Conservation (phyloP, 1,140 invertebrate genomes). For the Solen grandis region DNA sequence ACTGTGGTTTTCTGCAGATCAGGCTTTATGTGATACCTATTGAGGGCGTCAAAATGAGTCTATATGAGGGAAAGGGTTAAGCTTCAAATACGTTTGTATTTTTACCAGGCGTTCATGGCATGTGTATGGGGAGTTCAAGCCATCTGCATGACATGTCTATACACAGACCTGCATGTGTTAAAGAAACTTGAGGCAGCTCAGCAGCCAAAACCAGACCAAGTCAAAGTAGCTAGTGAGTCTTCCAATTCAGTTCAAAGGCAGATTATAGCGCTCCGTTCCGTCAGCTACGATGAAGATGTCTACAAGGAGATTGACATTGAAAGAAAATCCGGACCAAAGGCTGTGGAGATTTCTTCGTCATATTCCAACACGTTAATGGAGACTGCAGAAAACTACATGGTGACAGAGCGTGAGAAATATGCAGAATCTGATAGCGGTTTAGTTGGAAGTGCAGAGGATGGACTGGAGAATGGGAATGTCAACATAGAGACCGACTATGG, state of each 20-base stretch:
- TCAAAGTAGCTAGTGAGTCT: not conserved
- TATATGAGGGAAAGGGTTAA: too few species aligned
- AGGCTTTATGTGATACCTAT: too few species aligned
- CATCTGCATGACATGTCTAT: conserved; percentile 51
- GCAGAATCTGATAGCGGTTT: conserved; percentile 1
- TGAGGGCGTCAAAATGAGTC: too few species aligned
- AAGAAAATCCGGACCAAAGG: not conserved
- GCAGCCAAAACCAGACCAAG: not conserved
- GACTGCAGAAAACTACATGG: conserved; percentile 48
- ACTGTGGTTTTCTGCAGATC: too few species aligned
- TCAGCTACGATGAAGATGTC: conserved; percentile 44
- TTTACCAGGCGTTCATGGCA: conserved; percentile 66
- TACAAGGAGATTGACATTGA: conserved; percentile 36
- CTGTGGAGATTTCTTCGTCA: not conserved
- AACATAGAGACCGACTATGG: conserved; percentile 20
- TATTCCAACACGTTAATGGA: conserved; percentile 49
- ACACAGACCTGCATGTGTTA: conserved; percentile 60
- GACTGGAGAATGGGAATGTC: not conserved
- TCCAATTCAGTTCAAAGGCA: not conserved
- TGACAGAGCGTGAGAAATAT: not conserved
- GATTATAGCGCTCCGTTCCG: not conserved
- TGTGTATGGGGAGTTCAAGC: conserved; percentile 58
- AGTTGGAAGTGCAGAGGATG: not conserved
- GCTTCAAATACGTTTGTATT: too few species aligned
- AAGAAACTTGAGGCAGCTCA: not conserved